Conservation (phyloP, 2,113 vertebrate genomes). For the Nansenia antarctica region DNA sequence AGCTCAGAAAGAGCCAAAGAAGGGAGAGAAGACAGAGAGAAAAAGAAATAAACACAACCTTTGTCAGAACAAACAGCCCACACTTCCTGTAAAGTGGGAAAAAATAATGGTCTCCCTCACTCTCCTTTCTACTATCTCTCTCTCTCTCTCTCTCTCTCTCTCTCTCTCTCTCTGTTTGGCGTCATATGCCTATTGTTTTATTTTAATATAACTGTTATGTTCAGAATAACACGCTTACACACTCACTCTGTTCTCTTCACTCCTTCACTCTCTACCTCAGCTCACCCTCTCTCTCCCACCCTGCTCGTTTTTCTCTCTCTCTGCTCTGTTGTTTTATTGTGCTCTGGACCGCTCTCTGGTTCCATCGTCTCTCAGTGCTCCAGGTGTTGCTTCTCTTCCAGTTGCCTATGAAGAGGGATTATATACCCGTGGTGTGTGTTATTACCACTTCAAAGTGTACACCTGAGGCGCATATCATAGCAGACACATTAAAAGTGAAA, state of each 20-base stretch:
- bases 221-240: conserved; percentile 63
- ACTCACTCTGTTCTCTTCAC: conserved; percentile 40
- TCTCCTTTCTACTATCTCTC: not conserved
- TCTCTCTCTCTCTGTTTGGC: conserved; percentile 57
- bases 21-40: too few relatives aligned
- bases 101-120: too few relatives aligned
- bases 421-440: too few relatives aligned
- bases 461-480: too few relatives aligned
- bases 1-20: too few relatives aligned
- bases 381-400: not conserved
- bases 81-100: too few relatives aligned
- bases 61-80: too few relatives aligned
- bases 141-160: not conserved
- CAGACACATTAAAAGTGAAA: too few relatives aligned
- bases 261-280: not conserved
- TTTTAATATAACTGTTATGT: conserved; percentile 64
- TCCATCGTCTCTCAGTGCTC: not conserved
- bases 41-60: too few relatives aligned
- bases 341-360: not conserved
- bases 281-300: not conserved
- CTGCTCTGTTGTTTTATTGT: not conserved
- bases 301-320: not conserved
- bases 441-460: too few relatives aligned
- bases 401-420: too few relatives aligned
- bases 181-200: conserved; percentile 63